Base-by-base conservation (phyloP, 2,888 invertebrate genomes). In the Latheticus oryzae region DNA sequence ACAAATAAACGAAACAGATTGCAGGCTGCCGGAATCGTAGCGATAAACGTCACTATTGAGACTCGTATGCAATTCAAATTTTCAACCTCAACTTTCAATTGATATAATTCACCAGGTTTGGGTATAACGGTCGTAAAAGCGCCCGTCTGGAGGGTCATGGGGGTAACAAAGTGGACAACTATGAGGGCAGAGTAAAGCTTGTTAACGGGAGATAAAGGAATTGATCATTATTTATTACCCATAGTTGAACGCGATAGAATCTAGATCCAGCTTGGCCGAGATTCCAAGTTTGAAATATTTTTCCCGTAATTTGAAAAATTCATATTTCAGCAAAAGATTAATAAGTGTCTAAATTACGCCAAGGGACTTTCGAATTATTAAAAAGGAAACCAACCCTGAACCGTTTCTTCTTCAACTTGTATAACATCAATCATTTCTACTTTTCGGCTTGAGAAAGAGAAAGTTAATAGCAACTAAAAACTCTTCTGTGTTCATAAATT, bases 381-480 rank as follows among this genome's bases (percentile, higher is more conserved):
- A n/a, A n/a, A n/a, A n/a, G n/a, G n/a, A n/a, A n/a, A n/a, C n/a
- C n/a, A n/a, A n/a, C n/a, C n/a, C n/a, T n/a, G n/a, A n/a, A n/a
- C n/a, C n/a, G n/a, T n/a, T n/a, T n/a, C n/a, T 26, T 24, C 23
- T 50, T 50, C 21, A 38, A 35, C 51, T 40, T 21, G 38, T 5
- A 9, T 15, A 9, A 9, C 52, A 52, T 52, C 52, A 52, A 52
- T 52, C 52, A 52, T 52, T 42, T 42, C 50, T 21, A 24, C 19
- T 16, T 38, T n/a, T 26, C 8, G 37, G 3, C 23, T 19, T 13
- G 15, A 8, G 13, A 11, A 23, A 33, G 15, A 21, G 37, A 24
- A 5, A 2, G 15, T 16, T n/a, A n/a, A n/a, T n/a, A n/a, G n/a
- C n/a, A n/a, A n/a, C 30, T 21, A 42, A 42, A 30, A 30, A 30